Base-by-base conservation (phyloP, 2,888 invertebrate species). In the Bibio marci region DNA sequence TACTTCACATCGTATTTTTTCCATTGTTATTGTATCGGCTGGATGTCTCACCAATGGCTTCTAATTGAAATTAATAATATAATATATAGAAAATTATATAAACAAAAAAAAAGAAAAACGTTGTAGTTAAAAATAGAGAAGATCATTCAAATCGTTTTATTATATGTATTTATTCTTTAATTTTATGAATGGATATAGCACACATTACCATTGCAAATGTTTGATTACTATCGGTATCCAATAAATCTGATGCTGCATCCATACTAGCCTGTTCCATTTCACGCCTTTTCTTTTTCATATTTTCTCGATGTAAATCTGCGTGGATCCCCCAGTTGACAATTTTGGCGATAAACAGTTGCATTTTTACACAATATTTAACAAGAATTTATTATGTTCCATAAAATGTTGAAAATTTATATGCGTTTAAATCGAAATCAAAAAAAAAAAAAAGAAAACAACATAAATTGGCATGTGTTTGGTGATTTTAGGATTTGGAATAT, bases 201-300 rank as follows among this genome's bases (percentile, higher is more conserved):
- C 53, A 51, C 66, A 73, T 76, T 77, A 90, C 90, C 88, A 91
- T 88, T 57, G 85, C 83, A 62, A 90, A 90, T 44, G 86, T 86
- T 42, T 85, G 79, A 54, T 83, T 77, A 62, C 85, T 86, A 60
- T 90, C 90, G 25, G 80, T 78, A 55, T 90, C 88, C 54, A 87
- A 69, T 46, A 86, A 70, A 58, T 87, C 87, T 30, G 86, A 81
- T 35, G 83, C 76, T 31, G 85, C 83, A 54, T 88, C 88, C 68
- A 87, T 71, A 48, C 81, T 82, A 35, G 80, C 77, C 49, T 85
- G 80, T 62, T 88, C 87, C 67, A 86, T 69, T 64, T 88, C 87
- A 46, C 82, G 70, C 52, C 81, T 71, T 62, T 86, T 81, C 63
- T 83, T 83, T 71, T 87, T 86, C 74, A 88, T 79, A 56, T 82